phyloP scores from a whole-genome alignment of 2,797 vertebrate genomes.

The Acanthopagrus latus region DNA sequence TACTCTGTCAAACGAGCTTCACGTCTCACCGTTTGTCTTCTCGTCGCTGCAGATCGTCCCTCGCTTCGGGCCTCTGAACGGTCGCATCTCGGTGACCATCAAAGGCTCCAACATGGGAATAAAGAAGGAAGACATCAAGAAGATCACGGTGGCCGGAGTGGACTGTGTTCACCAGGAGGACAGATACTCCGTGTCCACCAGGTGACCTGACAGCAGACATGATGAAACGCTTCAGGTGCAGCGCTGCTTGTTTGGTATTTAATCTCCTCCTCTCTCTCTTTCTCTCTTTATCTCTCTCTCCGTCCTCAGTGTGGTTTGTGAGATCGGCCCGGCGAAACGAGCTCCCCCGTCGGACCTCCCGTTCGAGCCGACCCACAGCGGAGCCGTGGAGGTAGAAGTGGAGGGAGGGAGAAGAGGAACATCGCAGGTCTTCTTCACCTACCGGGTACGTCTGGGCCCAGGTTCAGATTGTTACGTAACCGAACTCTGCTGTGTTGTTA shows the following conservation, averaged over 20 bases:
- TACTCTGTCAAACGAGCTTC: too few relatives aligned
- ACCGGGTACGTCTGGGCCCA: slow-evolving; percentile 85
- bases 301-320: slow-evolving; percentile 90
- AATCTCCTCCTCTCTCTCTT: too few relatives aligned
- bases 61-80: slow-evolving; percentile 89
- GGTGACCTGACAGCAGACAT: slow-evolving; percentile 74
- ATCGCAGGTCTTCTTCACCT: slow-evolving; percentile 86
- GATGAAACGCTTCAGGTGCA: too few relatives aligned
- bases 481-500: background rate
- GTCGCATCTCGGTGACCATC: slow-evolving; percentile 92
- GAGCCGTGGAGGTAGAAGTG: slow-evolving; percentile 85
- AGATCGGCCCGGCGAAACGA: slow-evolving; percentile 78
- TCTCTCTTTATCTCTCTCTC: background rate
- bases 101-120: slow-evolving; percentile 95
- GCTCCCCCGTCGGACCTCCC: slow-evolving; percentile 53
- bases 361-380: background rate
- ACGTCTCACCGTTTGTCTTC: background rate
- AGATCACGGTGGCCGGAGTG: slow-evolving; percentile 88
- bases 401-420: slow-evolving; percentile 81
- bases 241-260: background rate
- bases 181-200: slow-evolving; percentile 92
- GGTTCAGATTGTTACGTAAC: too few relatives aligned
- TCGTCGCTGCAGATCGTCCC: slow-evolving; percentile 88
- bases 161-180: slow-evolving; percentile 87
- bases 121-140: slow-evolving; percentile 88